Evolutionary conservation across 1,140 invertebrate species (phyloP).

Genomic region (Ips nitidus): DNA sequence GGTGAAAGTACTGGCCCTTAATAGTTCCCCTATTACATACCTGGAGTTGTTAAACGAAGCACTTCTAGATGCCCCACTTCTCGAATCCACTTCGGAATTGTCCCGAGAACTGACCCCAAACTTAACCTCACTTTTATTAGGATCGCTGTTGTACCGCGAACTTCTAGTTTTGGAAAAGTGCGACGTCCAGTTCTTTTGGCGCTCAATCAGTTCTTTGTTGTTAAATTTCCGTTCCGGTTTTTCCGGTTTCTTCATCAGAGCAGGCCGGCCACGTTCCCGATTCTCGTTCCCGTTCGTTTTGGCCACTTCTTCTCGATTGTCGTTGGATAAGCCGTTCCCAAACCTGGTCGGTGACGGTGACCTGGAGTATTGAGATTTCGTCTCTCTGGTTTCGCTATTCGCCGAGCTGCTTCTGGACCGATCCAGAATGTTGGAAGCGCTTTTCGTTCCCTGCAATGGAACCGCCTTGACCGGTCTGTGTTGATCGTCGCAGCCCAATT

Average conservation of each 20-base stretch:
- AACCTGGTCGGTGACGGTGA: constrained; percentile 45
- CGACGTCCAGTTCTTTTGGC: constrained; percentile 87
- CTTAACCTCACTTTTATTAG: constrained; percentile 54
- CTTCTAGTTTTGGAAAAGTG: constrained; percentile 79
- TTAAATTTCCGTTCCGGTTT: constrained; percentile 82
- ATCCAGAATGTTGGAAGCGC: constrained; percentile 49
- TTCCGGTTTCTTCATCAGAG: constrained; percentile 59
- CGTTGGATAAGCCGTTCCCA: constrained; percentile 42
- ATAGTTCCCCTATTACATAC: too few species aligned
- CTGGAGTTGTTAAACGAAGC: constrained; percentile 51
- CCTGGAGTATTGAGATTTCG: constrained; percentile 43
- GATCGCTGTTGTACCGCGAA: constrained; percentile 64
- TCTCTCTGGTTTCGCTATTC: constrained; percentile 46
- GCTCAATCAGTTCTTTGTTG: constrained; percentile 82
- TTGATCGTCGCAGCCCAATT: constrained; percentile 72
- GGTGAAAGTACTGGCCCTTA: too few species aligned
- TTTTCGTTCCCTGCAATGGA: constrained; percentile 50
- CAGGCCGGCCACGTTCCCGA: constrained; percentile 53
- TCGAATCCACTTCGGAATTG: too few species aligned
- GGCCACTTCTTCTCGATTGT: constrained; percentile 48
- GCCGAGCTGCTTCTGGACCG: constrained; percentile 47
- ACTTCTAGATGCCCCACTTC: constrained; percentile 52
- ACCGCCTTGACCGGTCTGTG: constrained; percentile 39
- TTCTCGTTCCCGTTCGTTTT: constrained; percentile 54
- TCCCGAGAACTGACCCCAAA: constrained; percentile 45